phyloP scores from a whole-genome alignment of 2,113 vertebrate genomes.

The Brachirus orientalis region DNA sequence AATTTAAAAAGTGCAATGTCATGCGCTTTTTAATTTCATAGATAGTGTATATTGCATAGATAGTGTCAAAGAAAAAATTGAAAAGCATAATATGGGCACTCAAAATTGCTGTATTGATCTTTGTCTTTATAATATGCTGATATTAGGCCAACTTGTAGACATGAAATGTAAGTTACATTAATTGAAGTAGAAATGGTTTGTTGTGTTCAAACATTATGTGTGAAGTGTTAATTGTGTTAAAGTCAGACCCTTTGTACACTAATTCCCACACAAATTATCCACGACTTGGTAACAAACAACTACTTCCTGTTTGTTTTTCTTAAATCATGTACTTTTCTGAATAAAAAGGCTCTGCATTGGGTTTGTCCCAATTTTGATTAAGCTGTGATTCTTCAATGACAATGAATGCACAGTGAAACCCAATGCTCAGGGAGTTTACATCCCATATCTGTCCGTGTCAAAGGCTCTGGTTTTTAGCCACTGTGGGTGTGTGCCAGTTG shows the following conservation, averaged over 20 bases:
- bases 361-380: background rate
- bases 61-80: background rate
- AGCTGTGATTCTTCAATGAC: background rate
- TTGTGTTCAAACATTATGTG: conserved; percentile 5
- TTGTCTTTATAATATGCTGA: too few relatives aligned
- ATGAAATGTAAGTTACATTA: too few relatives aligned
- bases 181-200: too few relatives aligned
- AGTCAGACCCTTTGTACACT: conserved; percentile 62
- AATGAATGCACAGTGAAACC: conserved; percentile 48
- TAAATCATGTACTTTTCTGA: too few relatives aligned
- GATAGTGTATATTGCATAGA: background rate
- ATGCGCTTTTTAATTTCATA: too few relatives aligned
- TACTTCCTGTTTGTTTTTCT: too few relatives aligned
- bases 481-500: conserved; percentile 8
- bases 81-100: background rate
- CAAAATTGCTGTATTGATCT: background rate
- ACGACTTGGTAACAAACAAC: too few relatives aligned
- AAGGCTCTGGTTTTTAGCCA: conserved; percentile 66
- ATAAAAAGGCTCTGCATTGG: background rate
- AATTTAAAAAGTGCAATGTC: background rate
- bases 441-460: conserved; percentile 45
- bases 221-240: conserved; percentile 38
- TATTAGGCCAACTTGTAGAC: conserved; percentile 15
- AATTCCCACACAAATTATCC: background rate
- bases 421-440: conserved; percentile 45